A percentile compares a stretch with the other conserved stretches of the same genome.
Conservation (phyloP, 2,888 invertebrate genomes). For the Luperina nickerlii region DNA sequence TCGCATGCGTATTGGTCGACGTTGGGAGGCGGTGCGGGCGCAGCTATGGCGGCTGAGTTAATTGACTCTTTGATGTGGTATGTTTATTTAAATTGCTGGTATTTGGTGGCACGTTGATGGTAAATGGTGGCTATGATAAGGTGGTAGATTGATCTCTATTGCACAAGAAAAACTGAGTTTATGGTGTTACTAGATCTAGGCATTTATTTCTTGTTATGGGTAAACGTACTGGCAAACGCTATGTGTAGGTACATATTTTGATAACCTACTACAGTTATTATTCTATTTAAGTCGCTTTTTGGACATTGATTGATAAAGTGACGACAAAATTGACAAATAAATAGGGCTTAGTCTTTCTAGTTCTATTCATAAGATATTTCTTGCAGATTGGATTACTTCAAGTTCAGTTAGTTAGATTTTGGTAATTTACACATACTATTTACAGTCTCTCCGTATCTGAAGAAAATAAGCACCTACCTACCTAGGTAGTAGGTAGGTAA, state of each 20-base stretch:
- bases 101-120: slow-evolving; percentile 20
- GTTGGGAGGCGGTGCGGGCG: slow-evolving; percentile 70
- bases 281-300: background rate
- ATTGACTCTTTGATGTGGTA: slow-evolving; percentile 56
- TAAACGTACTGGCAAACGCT: background rate
- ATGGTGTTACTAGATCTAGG: background rate
- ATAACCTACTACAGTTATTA: background rate
- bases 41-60: slow-evolving; percentile 63
- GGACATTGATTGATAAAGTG: background rate
- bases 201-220: background rate
- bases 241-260: background rate
- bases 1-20: slow-evolving; percentile 74
- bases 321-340: too few relatives aligned
- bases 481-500: background rate
- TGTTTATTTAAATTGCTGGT: slow-evolving; percentile 62
- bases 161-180: slow-evolving; percentile 6
- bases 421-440: background rate
- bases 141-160: slow-evolving; percentile 12
- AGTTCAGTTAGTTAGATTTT: background rate
- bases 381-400: background rate
- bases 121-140: background rate
- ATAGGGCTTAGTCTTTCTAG: background rate
- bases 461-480: background rate
- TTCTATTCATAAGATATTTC: background rate
- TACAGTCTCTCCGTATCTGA: background rate